Conservation (phyloP, 2,888 invertebrate genomes). For the Choristoneura rosaceana region DNA sequence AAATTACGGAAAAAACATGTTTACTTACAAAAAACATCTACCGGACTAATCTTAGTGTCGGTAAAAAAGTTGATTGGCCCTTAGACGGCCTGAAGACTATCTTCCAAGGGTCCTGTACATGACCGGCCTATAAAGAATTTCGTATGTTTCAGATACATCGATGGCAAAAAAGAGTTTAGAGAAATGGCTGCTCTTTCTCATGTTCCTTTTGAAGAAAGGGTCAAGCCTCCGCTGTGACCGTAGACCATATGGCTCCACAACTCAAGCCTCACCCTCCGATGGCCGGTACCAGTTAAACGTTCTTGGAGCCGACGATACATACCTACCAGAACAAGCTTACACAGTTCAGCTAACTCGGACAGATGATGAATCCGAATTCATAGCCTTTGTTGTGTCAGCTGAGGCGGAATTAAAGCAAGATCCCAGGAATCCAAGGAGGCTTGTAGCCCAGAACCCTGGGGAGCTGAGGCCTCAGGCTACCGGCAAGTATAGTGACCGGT, state of each 20-base stretch:
- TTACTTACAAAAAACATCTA: too few species aligned
- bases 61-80: too few species aligned
- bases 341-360: conserved; percentile 70
- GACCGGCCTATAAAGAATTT: too few species aligned
- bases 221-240: conserved; percentile 70
- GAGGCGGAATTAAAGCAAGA: conserved; percentile 73
- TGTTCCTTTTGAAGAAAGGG: conserved; percentile 32
- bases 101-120: too few species aligned
- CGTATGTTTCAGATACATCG: neutral
- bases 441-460: conserved; percentile 64
- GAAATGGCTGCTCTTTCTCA: conserved; percentile 31
- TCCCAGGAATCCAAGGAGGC: conserved; percentile 67
- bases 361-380: conserved; percentile 68
- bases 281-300: conserved; percentile 68
- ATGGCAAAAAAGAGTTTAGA: conserved; percentile 39
- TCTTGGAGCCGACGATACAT: conserved; percentile 60
- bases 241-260: conserved; percentile 69
- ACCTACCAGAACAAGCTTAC: conserved; percentile 76
- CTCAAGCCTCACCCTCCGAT: conserved; percentile 67
- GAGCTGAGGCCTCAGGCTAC: conserved; percentile 63
- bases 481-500: conserved; percentile 73
- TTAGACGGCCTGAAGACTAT: too few species aligned
- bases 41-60: too few species aligned
- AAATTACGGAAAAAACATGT: too few species aligned
- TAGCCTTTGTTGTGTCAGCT: conserved; percentile 74